Evolutionary conservation across 2,888 invertebrate genomes (phyloP).

Genomic region (Meliscaeva auricollis): DNA sequence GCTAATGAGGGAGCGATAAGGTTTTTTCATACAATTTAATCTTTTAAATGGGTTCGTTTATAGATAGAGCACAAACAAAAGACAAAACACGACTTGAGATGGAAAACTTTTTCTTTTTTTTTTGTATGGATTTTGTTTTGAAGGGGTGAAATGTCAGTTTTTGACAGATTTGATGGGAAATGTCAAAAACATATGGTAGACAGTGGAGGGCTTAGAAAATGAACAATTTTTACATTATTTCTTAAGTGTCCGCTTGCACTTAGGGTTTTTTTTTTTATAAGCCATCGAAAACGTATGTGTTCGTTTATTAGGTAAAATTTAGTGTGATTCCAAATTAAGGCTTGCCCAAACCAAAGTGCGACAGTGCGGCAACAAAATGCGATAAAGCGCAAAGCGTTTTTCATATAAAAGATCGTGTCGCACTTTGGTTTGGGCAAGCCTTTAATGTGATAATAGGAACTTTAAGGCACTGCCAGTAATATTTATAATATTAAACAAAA

Average conservation of each 20-base stretch:
- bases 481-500: too few species aligned
- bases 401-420: too few species aligned
- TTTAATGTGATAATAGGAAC: too few species aligned
- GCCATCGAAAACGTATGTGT: too few species aligned
- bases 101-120: slow-evolving; percentile 3
- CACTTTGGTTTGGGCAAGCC: too few species aligned
- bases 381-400: too few species aligned
- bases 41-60: background rate
- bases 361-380: too few species aligned
- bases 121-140: background rate
- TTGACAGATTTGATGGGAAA: background rate
- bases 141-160: slow-evolving; percentile 22
- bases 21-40: slow-evolving; percentile 4
- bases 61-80: slow-evolving; percentile 1
- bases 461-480: too few species aligned
- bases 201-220: background rate
- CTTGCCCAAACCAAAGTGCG: too few species aligned
- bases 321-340: too few species aligned
- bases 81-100: slow-evolving; percentile 1
- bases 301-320: too few species aligned
- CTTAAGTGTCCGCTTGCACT: background rate
- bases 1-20: slow-evolving; percentile 21
- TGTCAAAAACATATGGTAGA: slow-evolving; percentile 19
- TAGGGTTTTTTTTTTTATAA: too few species aligned
- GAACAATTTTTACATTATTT: background rate